Evolutionary conservation across 2,888 invertebrate species (phyloP), one percentile per base, ranked within the genome.

Genomic region (Leptinotarsa peninsularis): DNA sequence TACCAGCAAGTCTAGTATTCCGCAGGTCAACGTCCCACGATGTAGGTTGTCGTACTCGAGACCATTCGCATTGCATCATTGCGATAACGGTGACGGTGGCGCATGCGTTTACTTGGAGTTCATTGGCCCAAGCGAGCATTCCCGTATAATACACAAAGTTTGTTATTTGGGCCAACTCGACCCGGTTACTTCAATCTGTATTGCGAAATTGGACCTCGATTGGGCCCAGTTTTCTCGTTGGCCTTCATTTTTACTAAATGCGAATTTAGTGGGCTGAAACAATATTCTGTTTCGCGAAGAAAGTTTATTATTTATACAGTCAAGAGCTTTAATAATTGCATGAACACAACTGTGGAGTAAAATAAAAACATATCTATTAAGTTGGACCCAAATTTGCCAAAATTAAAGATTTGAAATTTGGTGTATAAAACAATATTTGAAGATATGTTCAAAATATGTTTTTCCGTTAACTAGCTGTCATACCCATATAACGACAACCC

Each of bases 121-220:
- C 76, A 72, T 72, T 68, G 76, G 66, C 71, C 76, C 72, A 56
- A 54, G 68, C 52, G 23, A 69, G 56, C 33, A 56, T 69, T 56
- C 58, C 67, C 43, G 43, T 23, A 18, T 60, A 74, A 76, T 80
- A 80, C 76, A 80, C 80, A 81, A 81, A 83, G 82, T 82, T 83
- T 82, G 81, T 81, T 82, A 82, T 80, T 84, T 80, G 81, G 82
- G 78, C 81, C 78, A 80, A 74, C 73, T 73, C 79, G 80, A 79
- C 81, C 81, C 77, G 76, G 77, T 78, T 80, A 81, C 71, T 78
- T 79, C 73, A 75, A 75, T 76, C 75, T 77, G 74, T 76, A 68
- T 73, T 74, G 72, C 73, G 75, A 75, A 68, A 75, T 75, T 67
- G 49, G 67, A 58, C 67, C 49, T 71, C 54, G 67, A 74, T 71